These are phyloP conservation scores for Calameuta filiformis DNA, from an alignment of 2,888 invertebrate genomes.

Conservation along the genomic window DNA sequence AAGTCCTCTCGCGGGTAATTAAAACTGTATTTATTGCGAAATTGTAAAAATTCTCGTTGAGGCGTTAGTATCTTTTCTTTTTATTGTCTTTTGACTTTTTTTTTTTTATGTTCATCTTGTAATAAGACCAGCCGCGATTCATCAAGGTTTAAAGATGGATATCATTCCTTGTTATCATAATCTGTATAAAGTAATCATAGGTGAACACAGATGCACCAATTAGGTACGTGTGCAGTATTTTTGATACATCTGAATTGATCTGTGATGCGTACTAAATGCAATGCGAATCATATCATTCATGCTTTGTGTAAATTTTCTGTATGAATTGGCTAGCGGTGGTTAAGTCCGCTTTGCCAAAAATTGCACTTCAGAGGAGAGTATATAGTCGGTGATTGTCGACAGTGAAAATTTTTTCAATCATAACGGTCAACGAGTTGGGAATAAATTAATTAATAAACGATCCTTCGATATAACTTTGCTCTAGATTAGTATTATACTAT, in stretches of 20 bases:
- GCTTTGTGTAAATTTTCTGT: neutral
- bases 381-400: neutral
- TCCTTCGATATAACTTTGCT: neutral
- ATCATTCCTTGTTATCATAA: neutral
- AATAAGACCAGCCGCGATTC: neutral
- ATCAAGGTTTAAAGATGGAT: neutral
- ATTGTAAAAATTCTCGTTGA: neutral
- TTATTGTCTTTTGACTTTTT: neutral
- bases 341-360: neutral
- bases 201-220: conserved; percentile 33
- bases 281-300: neutral
- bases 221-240: conserved; percentile 40
- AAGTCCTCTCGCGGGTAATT: neutral
- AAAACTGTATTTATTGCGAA: neutral
- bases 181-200: conserved; percentile 24
- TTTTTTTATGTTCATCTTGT: neutral
- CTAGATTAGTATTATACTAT: neutral
- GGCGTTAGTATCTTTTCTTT: neutral
- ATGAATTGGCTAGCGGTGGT: neutral
- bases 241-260: conserved; percentile 48
- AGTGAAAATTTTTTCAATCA: neutral
- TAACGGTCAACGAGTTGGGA: neutral
- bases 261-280: conserved; percentile 35
- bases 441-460: neutral
- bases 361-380: neutral